Evolutionary conservation across 2,113 vertebrate genomes (phyloP).

Genomic region (Cinclus mexicanus): DNA sequence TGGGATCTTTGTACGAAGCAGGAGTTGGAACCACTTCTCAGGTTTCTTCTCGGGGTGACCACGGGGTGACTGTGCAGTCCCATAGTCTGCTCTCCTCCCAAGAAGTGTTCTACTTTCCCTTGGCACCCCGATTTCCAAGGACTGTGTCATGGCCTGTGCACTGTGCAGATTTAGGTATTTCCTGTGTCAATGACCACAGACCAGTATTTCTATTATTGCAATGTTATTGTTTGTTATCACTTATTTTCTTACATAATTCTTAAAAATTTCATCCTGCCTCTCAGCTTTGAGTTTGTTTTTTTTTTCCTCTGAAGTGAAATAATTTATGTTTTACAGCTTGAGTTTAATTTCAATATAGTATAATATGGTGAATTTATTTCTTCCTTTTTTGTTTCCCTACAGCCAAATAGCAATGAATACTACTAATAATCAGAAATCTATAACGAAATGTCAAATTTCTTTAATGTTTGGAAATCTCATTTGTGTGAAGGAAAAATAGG

Average conservation of each 20-base stretch:
- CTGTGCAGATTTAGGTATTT: neutral
- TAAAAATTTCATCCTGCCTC: neutral
- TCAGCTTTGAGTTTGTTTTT: neutral
- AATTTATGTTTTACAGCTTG: neutral
- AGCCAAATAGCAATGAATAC: neutral
- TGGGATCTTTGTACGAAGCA: neutral
- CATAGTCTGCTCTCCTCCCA: neutral
- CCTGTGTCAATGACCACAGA: neutral
- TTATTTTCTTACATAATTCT: neutral
- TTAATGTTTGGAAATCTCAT: neutral
- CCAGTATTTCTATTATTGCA: neutral
- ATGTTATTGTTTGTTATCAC: neutral
- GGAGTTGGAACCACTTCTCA: neutral
- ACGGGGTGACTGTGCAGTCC: neutral
- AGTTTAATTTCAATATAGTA: neutral
- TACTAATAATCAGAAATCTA: neutral
- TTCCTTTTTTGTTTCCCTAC: neutral
- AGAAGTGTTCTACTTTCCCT: fast-evolving
- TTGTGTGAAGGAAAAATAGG: neutral
- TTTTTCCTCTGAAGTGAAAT: neutral
- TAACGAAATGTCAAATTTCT: neutral
- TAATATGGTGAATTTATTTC: neutral
- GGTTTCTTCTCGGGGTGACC: neutral
- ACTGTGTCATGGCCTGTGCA: neutral
- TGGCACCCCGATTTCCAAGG: neutral